Evolutionary conservation across 2,797 vertebrate genomes (phyloP), one percentile per base, ranked within the genome.

Genomic region (Rhyacichthys aspro): DNA sequence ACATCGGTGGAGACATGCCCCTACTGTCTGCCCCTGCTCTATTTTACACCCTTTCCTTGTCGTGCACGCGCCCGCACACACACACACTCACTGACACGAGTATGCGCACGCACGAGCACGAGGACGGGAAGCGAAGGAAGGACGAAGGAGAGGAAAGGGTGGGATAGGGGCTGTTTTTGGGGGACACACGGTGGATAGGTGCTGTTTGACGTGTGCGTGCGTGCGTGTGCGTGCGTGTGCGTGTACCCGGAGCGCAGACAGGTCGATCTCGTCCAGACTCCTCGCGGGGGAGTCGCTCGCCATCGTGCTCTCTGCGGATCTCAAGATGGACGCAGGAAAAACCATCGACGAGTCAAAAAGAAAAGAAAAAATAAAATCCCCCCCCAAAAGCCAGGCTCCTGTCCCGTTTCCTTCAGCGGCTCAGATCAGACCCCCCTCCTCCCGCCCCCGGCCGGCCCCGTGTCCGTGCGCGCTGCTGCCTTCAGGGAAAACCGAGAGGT

Each of bases 181-280:
- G 15, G 11, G 48, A 3, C 1, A 11, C 3, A 19, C 11, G 16
- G 17, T 19, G 36, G 36, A 8, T 38, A 36, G 34, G 47, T 52
- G 48, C 2, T 34, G 14, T 16, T 15, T 15, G 37, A 38, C 37
- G 37, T 38, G 37, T 38, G 37, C n/a, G n/a, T n/a, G n/a, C 36
- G 36, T 37, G 36, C 2, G 36, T 9, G 36, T 37, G 36, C 11
- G 37, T 14, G 37, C 11, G 37, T 11, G 50, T 53, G 50, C 38
- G 36, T 37, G 18, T 90, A 98, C 96, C 96, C 96, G 93, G 78
- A 98, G 89, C 55, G 96, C 95, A 76, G 96, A 96, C 82, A 98
- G 95, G 88, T 98, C 96, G 66, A 98, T 98, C 90, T 98, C 96
- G 82, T 98, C 96, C 94, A 98, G 91, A 90, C 96, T 98, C 85